phyloP scores from a whole-genome alignment of 2,113 vertebrate genomes.

The Mobula hypostoma region DNA sequence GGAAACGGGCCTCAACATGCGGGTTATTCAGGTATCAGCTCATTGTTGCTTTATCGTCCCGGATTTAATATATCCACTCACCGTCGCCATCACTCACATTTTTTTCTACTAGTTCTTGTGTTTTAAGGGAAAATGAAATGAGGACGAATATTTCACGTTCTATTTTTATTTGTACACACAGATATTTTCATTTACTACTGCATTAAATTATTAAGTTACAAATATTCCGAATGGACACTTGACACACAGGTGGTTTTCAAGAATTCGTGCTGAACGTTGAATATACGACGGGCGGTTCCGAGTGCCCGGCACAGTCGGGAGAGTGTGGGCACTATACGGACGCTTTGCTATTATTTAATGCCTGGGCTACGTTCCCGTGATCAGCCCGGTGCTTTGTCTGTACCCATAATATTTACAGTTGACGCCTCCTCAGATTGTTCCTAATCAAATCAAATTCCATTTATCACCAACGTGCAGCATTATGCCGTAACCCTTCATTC shows the following conservation, averaged over 20 bases:
- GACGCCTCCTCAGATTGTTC: neutral
- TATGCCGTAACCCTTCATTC: neutral
- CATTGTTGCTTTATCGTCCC: neutral
- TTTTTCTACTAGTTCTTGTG: too few species aligned
- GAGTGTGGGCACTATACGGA: neutral
- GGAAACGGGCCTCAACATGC: constrained; percentile 94
- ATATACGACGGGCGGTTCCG: neutral
- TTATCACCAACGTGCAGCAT: neutral
- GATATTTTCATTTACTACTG: neutral
- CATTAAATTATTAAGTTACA: neutral
- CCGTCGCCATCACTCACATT: neutral
- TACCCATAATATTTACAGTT: neutral
- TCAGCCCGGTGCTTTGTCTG: neutral
- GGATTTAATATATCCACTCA: neutral
- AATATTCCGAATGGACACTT: neutral
- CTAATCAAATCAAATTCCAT: too few species aligned
- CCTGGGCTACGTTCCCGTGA: neutral
- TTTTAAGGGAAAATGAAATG: neutral
- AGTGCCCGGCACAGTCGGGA: neutral
- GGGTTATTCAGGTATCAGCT: constrained; percentile 83
- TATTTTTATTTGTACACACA: neutral
- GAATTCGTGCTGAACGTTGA: neutral
- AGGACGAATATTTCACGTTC: neutral
- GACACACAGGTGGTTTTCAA: neutral
- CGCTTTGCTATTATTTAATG: neutral